Evolutionary conservation across 2,797 vertebrate genomes (phyloP), one percentile per base, ranked within the genome.

Genomic region (Tolypeutes matacus): DNA sequence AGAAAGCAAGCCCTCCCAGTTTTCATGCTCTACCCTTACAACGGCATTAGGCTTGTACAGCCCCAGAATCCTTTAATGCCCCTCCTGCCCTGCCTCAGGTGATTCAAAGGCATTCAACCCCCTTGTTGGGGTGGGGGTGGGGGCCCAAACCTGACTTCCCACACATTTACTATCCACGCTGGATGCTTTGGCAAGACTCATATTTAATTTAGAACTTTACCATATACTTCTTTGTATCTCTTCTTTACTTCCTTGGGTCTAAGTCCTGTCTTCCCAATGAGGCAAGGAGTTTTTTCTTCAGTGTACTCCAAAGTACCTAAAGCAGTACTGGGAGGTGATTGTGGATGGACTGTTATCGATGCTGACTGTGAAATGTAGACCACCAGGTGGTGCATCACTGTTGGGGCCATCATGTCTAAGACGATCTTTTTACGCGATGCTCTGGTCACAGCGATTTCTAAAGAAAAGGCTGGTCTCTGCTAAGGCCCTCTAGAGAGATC

Each of bases 171-270:
- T 69, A 15, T 25, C 18, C 23, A 25, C 72, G 11, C 34, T 49
- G 25, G n/a, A 78, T 56, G 58, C 58, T 62, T 34, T 42, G 25
- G 65, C 5, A 70, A 31, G 69, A 36, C 29, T 82, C 23, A 13
- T 23, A 34, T 62, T 85, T 95, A 51, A 64, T 80, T 64, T 65
- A 86, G 64, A 95, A 70, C 46, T 84, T 72, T 6, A 78, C 62
- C 36, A 25, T 5, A 49, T 18, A 39, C 7, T 69, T 89, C 60
- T 60, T 64, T 82, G 67, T 10, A 82, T 1, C 9, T 76, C 36
- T 60, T 83, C 31, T 91, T 91, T 83, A 77, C 60, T 46, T 86
- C 36, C 65, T 42, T 73, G 20, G 93, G 46, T 58, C 18, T 31
- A 82, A 85, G 53, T 81, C 34, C 49, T 53, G 4, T 42, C 67